These are phyloP conservation scores for Calephelis virginiensis DNA, from an alignment of 1,140 invertebrate genomes.

Conservation along the genomic window DNA sequence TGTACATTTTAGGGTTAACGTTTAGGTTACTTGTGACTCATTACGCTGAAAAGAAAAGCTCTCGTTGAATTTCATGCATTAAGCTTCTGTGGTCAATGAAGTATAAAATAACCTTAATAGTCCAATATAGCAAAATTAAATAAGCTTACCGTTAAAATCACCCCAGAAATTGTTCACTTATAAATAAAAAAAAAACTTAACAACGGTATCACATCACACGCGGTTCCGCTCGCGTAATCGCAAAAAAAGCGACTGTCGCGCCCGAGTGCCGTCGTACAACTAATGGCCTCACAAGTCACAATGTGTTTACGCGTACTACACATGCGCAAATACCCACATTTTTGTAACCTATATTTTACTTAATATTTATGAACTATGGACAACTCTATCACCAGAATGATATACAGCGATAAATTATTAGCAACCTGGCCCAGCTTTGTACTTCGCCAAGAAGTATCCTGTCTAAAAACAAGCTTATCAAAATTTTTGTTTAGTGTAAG, in stretches of 20 bases:
- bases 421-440: too few species aligned
- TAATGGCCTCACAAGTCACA: conserved; percentile 29
- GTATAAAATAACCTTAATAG: background rate
- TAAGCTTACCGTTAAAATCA: conserved; percentile 39
- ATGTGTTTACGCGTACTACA: conserved; percentile 44
- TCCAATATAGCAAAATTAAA: background rate
- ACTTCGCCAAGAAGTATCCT: too few species aligned
- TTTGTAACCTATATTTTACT: conserved; percentile 10
- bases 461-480: too few species aligned
- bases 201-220: conserved; percentile 43
- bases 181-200: conserved; percentile 31
- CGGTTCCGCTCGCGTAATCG: conserved; percentile 25
- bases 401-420: too few species aligned
- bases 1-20: background rate
- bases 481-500: too few species aligned
- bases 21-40: conserved; percentile 12
- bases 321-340: conserved; percentile 42
- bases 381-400: too few species aligned
- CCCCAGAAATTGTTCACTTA: conserved; percentile 42
- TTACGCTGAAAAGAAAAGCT: conserved; percentile 15
- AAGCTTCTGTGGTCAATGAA: conserved; percentile 1
- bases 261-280: conserved; percentile 35
- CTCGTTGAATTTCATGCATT: conserved; percentile 4
- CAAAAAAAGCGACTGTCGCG: conserved; percentile 22
- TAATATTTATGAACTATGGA: too few species aligned